phyloP scores from a whole-genome alignment of 1,140 invertebrate genomes.

The Bombyx mori region ASM3026992v2 NC_085116.1:16078501-16079000 shows the following conservation, averaged over 20 bases:
- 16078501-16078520: no score
- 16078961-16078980: no score
- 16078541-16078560: neutral
- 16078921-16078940: no score
- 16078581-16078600: constrained; percentile 88
- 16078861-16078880: no score
- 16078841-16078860: no score
- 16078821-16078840: no score
- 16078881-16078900: no score
- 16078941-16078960: no score
- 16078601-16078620: constrained; percentile 82
- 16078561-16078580: constrained; percentile 58
- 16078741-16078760: constrained; percentile 72
- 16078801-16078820: no score
- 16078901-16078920: no score
- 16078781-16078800: constrained; percentile 4
- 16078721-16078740: constrained; percentile 73
- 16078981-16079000: no score
- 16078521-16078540: no score
- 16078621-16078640: constrained; percentile 79
- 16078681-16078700: constrained; percentile 91
- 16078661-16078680: constrained; percentile 83
- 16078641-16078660: constrained; percentile 79
- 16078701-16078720: constrained; percentile 79
- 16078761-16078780: constrained; percentile 78